phyloP scores from a whole-genome alignment of 2,797 vertebrate species.

The Knipowitschia caucasica region DNA sequence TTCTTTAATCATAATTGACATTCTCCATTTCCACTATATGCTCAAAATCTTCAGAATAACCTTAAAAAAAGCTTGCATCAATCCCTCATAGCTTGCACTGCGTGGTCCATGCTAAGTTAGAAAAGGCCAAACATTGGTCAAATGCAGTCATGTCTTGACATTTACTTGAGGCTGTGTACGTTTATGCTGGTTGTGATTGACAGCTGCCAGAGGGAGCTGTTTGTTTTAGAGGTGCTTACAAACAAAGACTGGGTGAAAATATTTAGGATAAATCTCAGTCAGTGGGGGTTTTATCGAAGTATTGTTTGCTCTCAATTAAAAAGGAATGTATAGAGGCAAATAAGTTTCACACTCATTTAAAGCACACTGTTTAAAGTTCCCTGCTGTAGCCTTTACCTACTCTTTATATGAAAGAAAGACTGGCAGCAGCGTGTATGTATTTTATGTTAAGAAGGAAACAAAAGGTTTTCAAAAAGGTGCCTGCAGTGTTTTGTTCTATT shows the following conservation, averaged over 20 bases:
- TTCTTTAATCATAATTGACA: not conserved
- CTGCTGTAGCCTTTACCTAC: not conserved
- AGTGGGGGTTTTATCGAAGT: not conserved
- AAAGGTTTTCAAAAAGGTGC: not conserved
- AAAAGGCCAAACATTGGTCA: conserved; percentile 1
- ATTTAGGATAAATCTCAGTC: not conserved
- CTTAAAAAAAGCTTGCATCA: conserved; percentile 2
- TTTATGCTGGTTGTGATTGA: conserved; percentile 13
- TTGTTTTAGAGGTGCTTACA: conserved; percentile 12
- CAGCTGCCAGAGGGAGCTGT: conserved; percentile 19
- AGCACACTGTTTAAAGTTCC: not conserved
- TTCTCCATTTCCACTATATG: conserved; percentile 1
- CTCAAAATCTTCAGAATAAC: not conserved
- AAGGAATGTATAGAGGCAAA: not conserved
- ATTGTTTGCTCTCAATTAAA: not conserved
- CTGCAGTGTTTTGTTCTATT: not conserved
- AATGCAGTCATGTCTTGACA: not conserved
- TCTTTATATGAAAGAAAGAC: not conserved
- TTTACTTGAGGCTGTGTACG: conserved; percentile 24
- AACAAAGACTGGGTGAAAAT: not conserved
- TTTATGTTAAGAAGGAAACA: not conserved
- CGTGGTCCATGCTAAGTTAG: conserved; percentile 14
- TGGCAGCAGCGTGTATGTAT: conserved; percentile 1
- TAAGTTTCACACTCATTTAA: not conserved
- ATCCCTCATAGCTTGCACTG: not conserved